Base-by-base conservation (phyloP, 1,140 invertebrate species). In the Euwallacea similis region DNA sequence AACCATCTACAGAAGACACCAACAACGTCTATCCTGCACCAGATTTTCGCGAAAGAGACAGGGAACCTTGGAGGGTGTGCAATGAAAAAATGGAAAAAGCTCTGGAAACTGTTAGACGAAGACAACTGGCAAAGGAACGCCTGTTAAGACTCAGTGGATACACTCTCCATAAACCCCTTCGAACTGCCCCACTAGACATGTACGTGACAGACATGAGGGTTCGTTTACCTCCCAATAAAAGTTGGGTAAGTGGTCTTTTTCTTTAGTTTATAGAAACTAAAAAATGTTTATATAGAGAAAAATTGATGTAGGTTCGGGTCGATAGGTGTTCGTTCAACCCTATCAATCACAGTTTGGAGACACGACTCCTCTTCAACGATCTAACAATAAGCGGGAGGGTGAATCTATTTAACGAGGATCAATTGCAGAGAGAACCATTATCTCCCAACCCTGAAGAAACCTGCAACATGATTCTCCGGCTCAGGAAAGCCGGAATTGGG, bases 381-480 rank as follows among this genome's bases (percentile, higher is more conserved):
- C 79, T 93, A 9, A 90, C 90, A 0, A 90, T 93, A 16, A 91
- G 90, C 46, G 91, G 91, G 0, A 86, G 88, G 62, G 87, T 92
- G 0, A 88, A 90, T 58, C 80, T 92, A 21, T 85, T 85, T 73
- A 85, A 82, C 63, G 80, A 79, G 65, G 84, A 81, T 70, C 82
- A 83, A 13, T 74, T 84, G 15, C 78, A 81, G 76, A 76, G 77
- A 73, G 79, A 66, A 75, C 83, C 71, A 42, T 72, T 62, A 46
- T 63, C 71, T 42, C 77, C 78, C 2, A 74, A 82, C 62, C 79
- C 82, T 9, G 83, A 82, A 71, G 86, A 85, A 76, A 84, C 82
- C 13, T 94, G 92, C 74, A 89, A 89, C 72, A 93, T 94, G 91
- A 93, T 90, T 59, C 78, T 93, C 50, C 82, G 91, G 73, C 80